Base-by-base conservation (phyloP, 2,888 invertebrate species). In the Eristalinus aeneus region DNA sequence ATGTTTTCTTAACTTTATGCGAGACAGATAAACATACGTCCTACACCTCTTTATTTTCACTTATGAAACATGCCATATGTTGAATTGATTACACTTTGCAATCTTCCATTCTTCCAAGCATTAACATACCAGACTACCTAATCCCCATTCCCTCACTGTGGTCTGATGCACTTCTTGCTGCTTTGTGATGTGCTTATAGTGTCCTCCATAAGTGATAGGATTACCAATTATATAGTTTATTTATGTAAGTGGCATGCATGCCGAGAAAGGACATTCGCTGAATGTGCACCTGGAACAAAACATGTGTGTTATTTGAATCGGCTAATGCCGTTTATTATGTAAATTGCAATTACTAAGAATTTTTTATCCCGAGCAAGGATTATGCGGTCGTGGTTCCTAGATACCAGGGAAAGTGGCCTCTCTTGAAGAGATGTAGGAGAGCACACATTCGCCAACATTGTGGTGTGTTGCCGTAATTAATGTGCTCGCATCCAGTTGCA, bases 191-290 rank as follows among this genome's bases (percentile, higher is more conserved):
- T 9, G 63, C 32, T 54, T 36, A 16, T 60, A 1, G 4, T 61
- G 61, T 23, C 27, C 11, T 61, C 23, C 9, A 1, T 61, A 60
- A 60, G 60, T 67, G 65, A 39, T 31, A 67, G 67, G 67, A 60
- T 75, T 60, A 46, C 60, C 67, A 67, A 67, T 67, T 60, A 75
- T 60, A 67, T 67, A 58, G 32, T 67, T 60, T 58, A 75, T 67
- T 31, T 36, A 60, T 60, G 65, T 53, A 67, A 53, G 67, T 60
- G 27, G 60, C 31, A 27, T 32, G 60, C 12, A 16, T 16, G 53
- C 10, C 5, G n/a, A 12, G n/a, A 16, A 53, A 11, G 56, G 23
- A 46, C 16, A 16, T 16, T 46, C 46, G 23, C 56, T 56, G 22
- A 23, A 23, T 56, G 1, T 16, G 16, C 56, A 16, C 46, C 9